Evolutionary conservation across 2,888 invertebrate species (phyloP).

Genomic region (Stenodema calcarata): DNA sequence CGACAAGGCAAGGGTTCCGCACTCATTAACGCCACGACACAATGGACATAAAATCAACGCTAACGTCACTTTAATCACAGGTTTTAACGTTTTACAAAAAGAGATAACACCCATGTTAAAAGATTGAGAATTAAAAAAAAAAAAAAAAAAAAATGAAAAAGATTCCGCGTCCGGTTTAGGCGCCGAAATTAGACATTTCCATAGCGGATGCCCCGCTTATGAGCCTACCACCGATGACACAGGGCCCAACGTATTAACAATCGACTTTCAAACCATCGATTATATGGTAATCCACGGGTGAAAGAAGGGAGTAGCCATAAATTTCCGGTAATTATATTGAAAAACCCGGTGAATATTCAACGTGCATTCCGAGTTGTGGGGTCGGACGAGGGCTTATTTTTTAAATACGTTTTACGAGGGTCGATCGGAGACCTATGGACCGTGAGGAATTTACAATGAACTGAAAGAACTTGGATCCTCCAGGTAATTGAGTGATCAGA

Average conservation of each 20-base stretch:
- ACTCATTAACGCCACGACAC: slow-evolving; percentile 36
- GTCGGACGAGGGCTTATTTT: not conserved
- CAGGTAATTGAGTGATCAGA: not conserved
- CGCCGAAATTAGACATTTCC: slow-evolving; percentile 38
- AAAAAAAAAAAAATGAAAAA: not conserved
- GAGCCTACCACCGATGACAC: slow-evolving; percentile 24
- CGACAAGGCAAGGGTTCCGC: not conserved
- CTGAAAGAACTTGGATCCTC: not conserved
- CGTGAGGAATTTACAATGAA: not conserved
- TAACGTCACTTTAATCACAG: slow-evolving; percentile 37
- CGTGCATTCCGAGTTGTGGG: slow-evolving; percentile 3
- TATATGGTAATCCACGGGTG: slow-evolving; percentile 39
- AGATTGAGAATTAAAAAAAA: not conserved
- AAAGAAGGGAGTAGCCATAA: slow-evolving; percentile 44
- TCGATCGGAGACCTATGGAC: not conserved
- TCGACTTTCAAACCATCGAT: slow-evolving; percentile 39
- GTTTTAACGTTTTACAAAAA: slow-evolving; percentile 27
- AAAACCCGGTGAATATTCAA: slow-evolving; percentile 38
- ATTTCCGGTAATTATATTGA: slow-evolving; percentile 46
- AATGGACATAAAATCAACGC: slow-evolving; percentile 44
- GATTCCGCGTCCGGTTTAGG: not conserved
- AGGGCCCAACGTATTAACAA: not conserved
- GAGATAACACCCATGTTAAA: not conserved
- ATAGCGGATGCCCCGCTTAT: slow-evolving; percentile 8
- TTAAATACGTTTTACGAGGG: not conserved